Conservation (phyloP, 2,888 invertebrate genomes). For the Leptinotarsa rubiginosa region DNA sequence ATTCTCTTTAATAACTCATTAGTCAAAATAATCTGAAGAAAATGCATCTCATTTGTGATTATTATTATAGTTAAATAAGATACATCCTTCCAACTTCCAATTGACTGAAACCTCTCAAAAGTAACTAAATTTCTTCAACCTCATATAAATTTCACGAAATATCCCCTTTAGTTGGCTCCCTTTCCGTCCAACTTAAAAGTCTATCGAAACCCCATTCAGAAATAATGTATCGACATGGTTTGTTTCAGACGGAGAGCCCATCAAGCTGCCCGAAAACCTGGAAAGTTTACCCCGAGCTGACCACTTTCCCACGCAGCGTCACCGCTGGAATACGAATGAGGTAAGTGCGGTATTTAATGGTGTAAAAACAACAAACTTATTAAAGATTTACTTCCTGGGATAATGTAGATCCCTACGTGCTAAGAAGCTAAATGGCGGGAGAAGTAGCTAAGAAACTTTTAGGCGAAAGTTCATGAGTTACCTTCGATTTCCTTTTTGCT, state of each 20-base stretch:
- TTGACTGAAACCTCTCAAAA: too few species aligned
- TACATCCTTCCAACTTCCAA: too few species aligned
- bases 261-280: constrained; percentile 94
- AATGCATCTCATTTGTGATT: too few species aligned
- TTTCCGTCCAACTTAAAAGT: not conserved
- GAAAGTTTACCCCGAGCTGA: constrained; percentile 94
- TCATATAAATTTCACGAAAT: not conserved
- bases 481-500: constrained; percentile 13
- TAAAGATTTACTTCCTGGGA: constrained; percentile 39
- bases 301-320: constrained; percentile 93
- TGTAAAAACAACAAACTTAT: constrained; percentile 43
- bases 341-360: constrained; percentile 69
- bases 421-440: constrained; percentile 11
- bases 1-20: too few species aligned
- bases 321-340: constrained; percentile 99
- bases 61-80: too few species aligned
- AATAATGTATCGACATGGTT: constrained; percentile 38
- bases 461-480: constrained; percentile 13
- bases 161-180: too few species aligned
- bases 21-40: too few species aligned
- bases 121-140: too few species aligned
- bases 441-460: constrained; percentile 14
- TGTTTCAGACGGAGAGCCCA: constrained; percentile 87
- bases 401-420: constrained; percentile 11
- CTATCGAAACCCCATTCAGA: constrained; percentile 9